These are phyloP conservation scores for Ericerus pela DNA, from an alignment of 1,140 invertebrate genomes.

Conservation along the genomic window DNA sequence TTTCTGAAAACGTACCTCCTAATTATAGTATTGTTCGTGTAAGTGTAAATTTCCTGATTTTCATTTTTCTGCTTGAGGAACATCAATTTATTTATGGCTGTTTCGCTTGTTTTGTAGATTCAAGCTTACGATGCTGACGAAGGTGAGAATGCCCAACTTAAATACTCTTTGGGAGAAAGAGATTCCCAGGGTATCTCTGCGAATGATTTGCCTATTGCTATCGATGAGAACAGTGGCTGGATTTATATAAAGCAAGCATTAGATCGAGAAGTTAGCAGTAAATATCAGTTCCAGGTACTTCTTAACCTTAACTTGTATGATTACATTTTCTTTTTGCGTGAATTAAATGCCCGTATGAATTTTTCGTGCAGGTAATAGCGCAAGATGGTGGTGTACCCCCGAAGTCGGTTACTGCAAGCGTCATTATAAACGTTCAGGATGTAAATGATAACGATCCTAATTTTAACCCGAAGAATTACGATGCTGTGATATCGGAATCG, in stretches of 20 bases:
- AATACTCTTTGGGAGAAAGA: constrained; percentile 50
- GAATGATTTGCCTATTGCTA: constrained; percentile 61
- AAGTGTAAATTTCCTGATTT: constrained; percentile 11
- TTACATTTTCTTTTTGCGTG: neutral
- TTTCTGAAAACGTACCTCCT: constrained; percentile 75
- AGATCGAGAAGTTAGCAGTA: constrained; percentile 73
- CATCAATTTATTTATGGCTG: too few species aligned
- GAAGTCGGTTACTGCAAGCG: constrained; percentile 68
- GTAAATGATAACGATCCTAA: constrained; percentile 89
- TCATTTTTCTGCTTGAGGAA: neutral
- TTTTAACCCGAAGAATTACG: constrained; percentile 77
- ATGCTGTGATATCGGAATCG: constrained; percentile 74
- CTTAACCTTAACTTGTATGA: constrained; percentile 13
- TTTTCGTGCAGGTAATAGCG: constrained; percentile 53
- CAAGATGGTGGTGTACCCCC: constrained; percentile 70
- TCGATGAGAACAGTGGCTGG: constrained; percentile 77
- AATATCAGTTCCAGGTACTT: constrained; percentile 64
- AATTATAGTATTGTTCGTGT: constrained; percentile 66
- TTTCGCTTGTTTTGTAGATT: too few species aligned
- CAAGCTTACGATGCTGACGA: constrained; percentile 88
- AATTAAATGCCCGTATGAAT: neutral
- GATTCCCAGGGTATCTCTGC: constrained; percentile 47
- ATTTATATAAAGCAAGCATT: constrained; percentile 69
- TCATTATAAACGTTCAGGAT: constrained; percentile 78
- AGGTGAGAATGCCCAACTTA: constrained; percentile 66